Evolutionary conservation across 2,888 invertebrate genomes (phyloP).

Genomic region (Lasioglossum malachurum): DNA sequence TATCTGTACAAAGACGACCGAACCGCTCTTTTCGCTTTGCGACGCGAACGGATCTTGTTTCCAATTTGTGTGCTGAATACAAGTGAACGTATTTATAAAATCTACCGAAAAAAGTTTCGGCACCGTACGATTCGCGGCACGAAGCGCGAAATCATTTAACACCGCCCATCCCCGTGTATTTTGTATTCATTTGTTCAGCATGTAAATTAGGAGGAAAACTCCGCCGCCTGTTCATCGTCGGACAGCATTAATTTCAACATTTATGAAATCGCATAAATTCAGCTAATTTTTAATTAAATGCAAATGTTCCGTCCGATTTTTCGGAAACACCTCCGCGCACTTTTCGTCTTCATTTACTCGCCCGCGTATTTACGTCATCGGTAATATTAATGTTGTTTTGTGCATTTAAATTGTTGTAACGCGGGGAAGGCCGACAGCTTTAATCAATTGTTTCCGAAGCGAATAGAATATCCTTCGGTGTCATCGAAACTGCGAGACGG

Average conservation of each 20-base stretch:
- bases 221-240: neutral
- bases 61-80: neutral
- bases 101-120: neutral
- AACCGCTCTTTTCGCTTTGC: neutral
- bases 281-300: neutral
- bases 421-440: neutral
- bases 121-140: neutral
- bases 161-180: neutral
- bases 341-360: neutral
- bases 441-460: neutral
- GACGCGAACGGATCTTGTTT: neutral
- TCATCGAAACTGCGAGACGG: no score
- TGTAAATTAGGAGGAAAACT: neutral
- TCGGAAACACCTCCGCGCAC: neutral
- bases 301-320: neutral
- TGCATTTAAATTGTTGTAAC: neutral
- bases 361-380: neutral
- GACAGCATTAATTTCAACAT: neutral
- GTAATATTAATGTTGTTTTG: neutral
- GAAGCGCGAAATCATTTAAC: neutral
- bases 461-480: no score
- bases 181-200: conserved; percentile 4
- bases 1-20: neutral
- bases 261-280: neutral
- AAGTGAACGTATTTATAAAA: neutral